Percentiles rank a stretch among this genome's conserved stretches.
Evolutionary conservation across 1,140 invertebrate species (phyloP).

Genomic region (Drosophila yakuba): DNA sequence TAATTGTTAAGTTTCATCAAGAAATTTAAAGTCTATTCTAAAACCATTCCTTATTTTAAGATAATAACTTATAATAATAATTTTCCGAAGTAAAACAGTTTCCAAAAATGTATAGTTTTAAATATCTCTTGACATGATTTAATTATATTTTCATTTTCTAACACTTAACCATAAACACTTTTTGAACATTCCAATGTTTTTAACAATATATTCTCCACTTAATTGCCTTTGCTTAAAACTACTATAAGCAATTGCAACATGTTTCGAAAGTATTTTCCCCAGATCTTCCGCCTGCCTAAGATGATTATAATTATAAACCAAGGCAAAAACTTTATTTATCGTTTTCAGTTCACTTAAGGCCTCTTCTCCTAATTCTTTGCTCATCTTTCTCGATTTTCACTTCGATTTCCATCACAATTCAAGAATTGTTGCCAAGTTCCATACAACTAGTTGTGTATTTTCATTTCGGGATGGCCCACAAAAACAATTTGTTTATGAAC

Average conservation of each 20-base stretch:
- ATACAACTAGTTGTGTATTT: constrained; percentile 37
- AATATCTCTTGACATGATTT: no score
- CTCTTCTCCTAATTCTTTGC: constrained; percentile 4
- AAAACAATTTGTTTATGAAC: constrained; percentile 59
- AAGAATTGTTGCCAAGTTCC: constrained; percentile 7
- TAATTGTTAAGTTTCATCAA: constrained; percentile 5
- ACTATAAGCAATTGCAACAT: constrained; percentile 15
- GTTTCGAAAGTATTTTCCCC: constrained; percentile 13
- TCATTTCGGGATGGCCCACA: constrained; percentile 24
- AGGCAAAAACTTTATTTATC: constrained; percentile 49
- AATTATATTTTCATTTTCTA: no score
- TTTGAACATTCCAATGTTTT: constrained; percentile 4
- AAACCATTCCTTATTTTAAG: no score
- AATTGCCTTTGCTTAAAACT: constrained; percentile 5
- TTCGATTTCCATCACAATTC: constrained; percentile 39
- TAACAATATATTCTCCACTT: constrained; percentile 19
- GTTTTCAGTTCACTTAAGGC: constrained; percentile 35
- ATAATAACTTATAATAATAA: background rate
- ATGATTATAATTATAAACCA: constrained; percentile 47
- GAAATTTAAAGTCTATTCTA: no score
- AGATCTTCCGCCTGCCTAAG: background rate
- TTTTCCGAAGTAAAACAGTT: background rate
- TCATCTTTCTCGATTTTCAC: constrained; percentile 22
- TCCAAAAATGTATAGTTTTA: no score
- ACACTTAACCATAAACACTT: background rate